Base-by-base conservation (phyloP, 2,888 invertebrate species). In the Aradus depressus region DNA sequence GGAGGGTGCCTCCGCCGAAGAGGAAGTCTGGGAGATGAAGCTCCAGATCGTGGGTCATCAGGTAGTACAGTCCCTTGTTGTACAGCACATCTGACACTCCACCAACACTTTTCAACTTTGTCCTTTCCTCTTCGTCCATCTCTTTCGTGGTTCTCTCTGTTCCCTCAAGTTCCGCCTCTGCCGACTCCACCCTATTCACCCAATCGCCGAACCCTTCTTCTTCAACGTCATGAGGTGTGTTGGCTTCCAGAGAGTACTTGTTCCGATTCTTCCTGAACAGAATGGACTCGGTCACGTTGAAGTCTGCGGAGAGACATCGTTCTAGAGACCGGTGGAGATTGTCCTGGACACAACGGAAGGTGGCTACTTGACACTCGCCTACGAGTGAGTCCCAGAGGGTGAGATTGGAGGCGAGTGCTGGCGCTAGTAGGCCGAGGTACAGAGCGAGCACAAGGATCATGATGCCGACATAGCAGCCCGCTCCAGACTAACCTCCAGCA, bases 1-100 rank as follows among this genome's bases (percentile, higher is more conserved):
- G 81, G 57, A 88, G 67, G 8, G 75, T 76, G 0, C 82, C 79
- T 5, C 85, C 84, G 37, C 82, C 77, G 63, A 85, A 85, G 62
- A 85, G 70, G 49, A 76, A 71, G 53, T 82, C 79, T 0, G 88
- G 88, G 42, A 89, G 64, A 37, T 76, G 71, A 32, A 88, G 58
- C 60, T 81, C 80, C 64, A 87, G 70, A 63, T 88, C 82, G 60
- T 87, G 84, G 0, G 83, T 84, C 66, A 82, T 79, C 21, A 87
- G 68, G 62, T 87, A 88, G 61, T 80, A 79, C 0, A 80, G 68
- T 6, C 80, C 77, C 64, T 81, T 82, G 38, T 76, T 77, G 61
- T 81, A 80, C 1, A 88, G 66, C 0, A 81, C 76, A 58, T 77
- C 76, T 1, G 84, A 80, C 14, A 87, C 76, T 68, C 84, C 84